Base-by-base conservation (phyloP, 2,113 vertebrate genomes). In the Sinocyclocheilus grahami region DNA sequence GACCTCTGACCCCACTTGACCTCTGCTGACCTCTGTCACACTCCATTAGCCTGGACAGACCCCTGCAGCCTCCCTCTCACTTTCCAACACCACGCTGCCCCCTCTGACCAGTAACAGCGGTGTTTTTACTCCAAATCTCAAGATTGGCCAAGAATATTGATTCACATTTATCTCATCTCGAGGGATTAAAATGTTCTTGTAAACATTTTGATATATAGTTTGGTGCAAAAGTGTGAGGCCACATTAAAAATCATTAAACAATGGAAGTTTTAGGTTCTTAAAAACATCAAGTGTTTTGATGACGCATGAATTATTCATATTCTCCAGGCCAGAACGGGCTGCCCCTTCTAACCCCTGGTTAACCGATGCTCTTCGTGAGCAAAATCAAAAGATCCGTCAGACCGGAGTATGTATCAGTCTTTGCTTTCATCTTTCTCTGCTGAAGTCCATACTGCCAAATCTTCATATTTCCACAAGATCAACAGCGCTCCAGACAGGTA, bases 1-100 rank as follows among this genome's bases (percentile, higher is more conserved):
- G 83, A 82, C 89, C 90, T 85, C 60, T 88, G 93, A 95, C 93
- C 93, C 94, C 94, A 95, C 95, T 96, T 96, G 94, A 95, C 94
- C 93, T 87, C 86, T 79, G n/a, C 46, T 87, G 92, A 94, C 93
- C 91, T 79, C 93, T 95, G 94, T 95, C 94, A 94, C 90, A 92
- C 94, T 92, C 94, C 92, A 94, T 93, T 93, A 91, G 83, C 60
- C 53, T 86, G 76, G 89, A 91, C 90, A 90, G 90, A 84, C 63
- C 81, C 83, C 86, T 88, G 85, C 71, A 89, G 84, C 82, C 78
- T 67, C 86, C 58, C 72, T 71, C 74, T 80, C 89, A 86, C 75
- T 84, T 85, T 16, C 24, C 53, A 42, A 42, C 24, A 67, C 27
- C 84, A 78, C 18, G 22, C 33, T 11, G 37, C 67, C 65, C 55